Evolutionary conservation across 2,888 invertebrate genomes (phyloP), one percentile per base, ranked within the genome.

Genomic region (Trichopoda pennipes): DNA sequence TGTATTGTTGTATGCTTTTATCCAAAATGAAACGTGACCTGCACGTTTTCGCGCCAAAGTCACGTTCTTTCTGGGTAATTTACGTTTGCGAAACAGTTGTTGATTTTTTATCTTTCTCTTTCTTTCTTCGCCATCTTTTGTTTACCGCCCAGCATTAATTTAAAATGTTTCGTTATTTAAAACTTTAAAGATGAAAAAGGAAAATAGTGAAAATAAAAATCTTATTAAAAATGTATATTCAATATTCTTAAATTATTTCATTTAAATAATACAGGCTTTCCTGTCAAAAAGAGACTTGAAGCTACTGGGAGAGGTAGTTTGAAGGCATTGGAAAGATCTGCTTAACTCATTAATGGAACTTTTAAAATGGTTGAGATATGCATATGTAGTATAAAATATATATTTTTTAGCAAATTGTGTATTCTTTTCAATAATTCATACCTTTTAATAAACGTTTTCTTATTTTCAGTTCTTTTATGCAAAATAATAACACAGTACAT

Each of bases 41-140:
- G 21, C 64, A 73, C 55, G 60, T 86, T 85, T 77, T 86, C 82
- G 83, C 63, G 85, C 76, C 83, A 84, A 86, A 88, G 89, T 90
- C 90, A 90, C 90, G 90, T 90, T 89, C 87, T 88, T 90, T 89
- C 89, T 88, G 90, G 88, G 89, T 90, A 90, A 90, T 90, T 90
- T 90, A 90, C 89, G 90, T 84, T 84, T 76, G 83, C 76, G 60
- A 84, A 85, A 80, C 81, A 80, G 77, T 76, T 76, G 82, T 81
- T 74, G 81, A 81, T 78, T 72, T 83, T 80, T 42, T 53, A 23
- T 55, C 64, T 49, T 7, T 42, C 49, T 51, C 35, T 12, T 19
- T 28, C 8, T 35, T 17, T 53, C 7, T 35, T 4, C 14, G 10
- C 12, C 38, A 12, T 38, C 38, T 47, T 55, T 12, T 47, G 1